phyloP scores from a whole-genome alignment of 2,113 vertebrate species.

The Mungos mungo region DNA sequence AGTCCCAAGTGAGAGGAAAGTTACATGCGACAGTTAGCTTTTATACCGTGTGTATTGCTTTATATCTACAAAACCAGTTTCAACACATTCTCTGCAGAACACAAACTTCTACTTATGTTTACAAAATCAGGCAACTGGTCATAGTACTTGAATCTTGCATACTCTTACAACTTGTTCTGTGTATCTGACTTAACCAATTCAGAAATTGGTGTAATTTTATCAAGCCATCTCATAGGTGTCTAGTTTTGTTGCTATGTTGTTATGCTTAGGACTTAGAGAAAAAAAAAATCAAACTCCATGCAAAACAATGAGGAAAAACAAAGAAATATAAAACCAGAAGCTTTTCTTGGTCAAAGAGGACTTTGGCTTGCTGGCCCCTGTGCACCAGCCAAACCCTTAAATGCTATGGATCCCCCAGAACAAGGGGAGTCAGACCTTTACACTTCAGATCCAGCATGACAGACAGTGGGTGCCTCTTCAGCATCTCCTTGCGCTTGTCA shows the following conservation, averaged over 20 bases:
- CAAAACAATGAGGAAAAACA: neutral
- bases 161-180: neutral
- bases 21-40: neutral
- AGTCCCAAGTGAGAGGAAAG: neutral
- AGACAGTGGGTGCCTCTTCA: conserved; percentile 94
- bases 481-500: conserved; percentile 97
- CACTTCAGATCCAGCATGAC: conserved; percentile 93
- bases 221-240: neutral
- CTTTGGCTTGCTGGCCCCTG: neutral
- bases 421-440: conserved; percentile 88
- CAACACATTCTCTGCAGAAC: neutral
- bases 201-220: neutral
- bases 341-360: neutral
- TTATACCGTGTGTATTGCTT: neutral
- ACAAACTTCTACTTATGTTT: neutral
- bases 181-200: neutral
- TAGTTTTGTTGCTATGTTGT: neutral
- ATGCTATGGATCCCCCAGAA: neutral
- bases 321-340: neutral
- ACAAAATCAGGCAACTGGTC: neutral
- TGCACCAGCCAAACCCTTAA: neutral
- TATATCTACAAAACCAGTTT: neutral
- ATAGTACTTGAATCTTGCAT: neutral
- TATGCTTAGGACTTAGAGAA: neutral
- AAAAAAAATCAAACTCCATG: neutral